Evolutionary conservation across 2,113 vertebrate genomes (phyloP).

Genomic region (Notarius lentiginosus): DNA sequence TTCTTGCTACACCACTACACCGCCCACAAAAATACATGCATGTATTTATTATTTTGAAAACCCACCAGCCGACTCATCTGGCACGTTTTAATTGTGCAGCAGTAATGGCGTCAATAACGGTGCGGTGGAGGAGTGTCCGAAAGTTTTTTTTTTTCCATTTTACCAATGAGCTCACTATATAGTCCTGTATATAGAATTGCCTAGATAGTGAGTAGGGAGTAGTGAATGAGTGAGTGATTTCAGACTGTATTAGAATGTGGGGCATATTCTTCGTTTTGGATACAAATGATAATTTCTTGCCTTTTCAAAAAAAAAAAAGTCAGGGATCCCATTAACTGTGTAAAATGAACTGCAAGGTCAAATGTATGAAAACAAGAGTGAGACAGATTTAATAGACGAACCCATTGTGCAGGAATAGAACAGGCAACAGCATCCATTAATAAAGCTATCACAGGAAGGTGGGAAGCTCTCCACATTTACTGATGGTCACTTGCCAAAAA

Average conservation of each 20-base stretch:
- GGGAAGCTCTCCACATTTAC: neutral
- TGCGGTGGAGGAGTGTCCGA: no score
- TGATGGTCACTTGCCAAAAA: neutral
- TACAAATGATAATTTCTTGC: constrained; percentile 1
- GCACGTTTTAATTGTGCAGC: no score
- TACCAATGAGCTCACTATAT: no score
- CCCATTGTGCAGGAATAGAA: neutral
- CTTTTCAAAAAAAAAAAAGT: neutral
- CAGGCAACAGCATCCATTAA: neutral
- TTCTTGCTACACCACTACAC: no score
- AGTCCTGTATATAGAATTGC: no score
- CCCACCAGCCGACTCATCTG: no score
- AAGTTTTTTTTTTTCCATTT: no score
- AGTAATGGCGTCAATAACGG: no score
- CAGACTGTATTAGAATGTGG: neutral
- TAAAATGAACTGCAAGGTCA: neutral
- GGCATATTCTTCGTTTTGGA: neutral
- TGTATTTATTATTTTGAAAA: no score
- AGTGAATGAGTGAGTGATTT: no score
- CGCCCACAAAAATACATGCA: no score
- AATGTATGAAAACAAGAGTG: neutral
- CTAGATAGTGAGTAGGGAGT: no score
- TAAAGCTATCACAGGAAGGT: constrained; percentile 10
- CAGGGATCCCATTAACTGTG: neutral
- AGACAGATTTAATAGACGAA: neutral